Conservation (phyloP, 2,113 vertebrate genomes). For the Maccullochella peelii region DNA sequence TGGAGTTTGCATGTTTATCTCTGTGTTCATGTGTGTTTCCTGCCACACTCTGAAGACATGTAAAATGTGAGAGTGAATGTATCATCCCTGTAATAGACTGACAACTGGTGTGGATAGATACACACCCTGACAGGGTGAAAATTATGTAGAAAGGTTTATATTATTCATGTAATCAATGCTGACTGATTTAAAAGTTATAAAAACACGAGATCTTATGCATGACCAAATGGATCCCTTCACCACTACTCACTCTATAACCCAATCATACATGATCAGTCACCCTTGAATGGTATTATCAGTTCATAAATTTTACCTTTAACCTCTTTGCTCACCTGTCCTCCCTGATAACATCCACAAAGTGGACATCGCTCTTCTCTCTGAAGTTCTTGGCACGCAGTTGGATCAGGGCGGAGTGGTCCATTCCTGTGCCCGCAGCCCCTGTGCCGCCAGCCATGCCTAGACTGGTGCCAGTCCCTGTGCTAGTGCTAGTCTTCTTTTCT, state of each 20-base stretch:
- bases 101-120: background rate
- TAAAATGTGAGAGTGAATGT: background rate
- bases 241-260: background rate
- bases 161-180: background rate
- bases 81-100: background rate
- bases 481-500: conserved; percentile 79
- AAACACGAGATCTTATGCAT: background rate
- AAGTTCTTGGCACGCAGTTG: conserved; percentile 95
- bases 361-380: conserved; percentile 93
- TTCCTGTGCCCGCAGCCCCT: conserved; percentile 78
- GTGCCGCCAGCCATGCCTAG: conserved; percentile 79
- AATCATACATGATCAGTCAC: background rate
- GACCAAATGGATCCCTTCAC: background rate
- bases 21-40: background rate
- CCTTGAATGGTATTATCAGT: background rate
- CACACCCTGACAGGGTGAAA: background rate
- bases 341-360: conserved; percentile 98
- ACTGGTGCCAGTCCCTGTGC: conserved; percentile 81
- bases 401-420: conserved; percentile 95
- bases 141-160: conserved; percentile 10
- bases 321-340: conserved; percentile 93
- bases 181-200: background rate
- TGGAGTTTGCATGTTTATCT: background rate
- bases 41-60: background rate
- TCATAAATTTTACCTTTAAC: conserved; percentile 48